These are phyloP conservation scores for Luscinia megarhynchos DNA, from an alignment of 2,797 vertebrate species.

Conservation along the genomic window DNA sequence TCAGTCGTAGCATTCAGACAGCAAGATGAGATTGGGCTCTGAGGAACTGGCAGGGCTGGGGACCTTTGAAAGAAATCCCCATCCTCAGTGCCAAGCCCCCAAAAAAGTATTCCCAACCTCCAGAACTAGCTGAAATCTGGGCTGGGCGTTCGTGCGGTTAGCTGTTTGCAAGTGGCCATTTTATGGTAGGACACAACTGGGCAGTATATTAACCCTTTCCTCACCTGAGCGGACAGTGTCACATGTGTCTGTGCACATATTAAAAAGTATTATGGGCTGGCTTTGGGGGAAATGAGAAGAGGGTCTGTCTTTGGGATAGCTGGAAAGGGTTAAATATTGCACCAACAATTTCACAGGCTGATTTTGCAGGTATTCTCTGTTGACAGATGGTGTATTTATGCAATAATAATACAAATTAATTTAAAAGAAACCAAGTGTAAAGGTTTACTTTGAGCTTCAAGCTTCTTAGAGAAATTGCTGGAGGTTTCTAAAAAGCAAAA, in stretches of 20 bases:
- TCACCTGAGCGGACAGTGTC: constrained; percentile 50
- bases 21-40: constrained; percentile 73
- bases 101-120: constrained; percentile 2
- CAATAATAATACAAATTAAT: constrained; percentile 37
- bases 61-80: constrained; percentile 66
- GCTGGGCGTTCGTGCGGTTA: constrained; percentile 94
- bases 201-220: constrained; percentile 80
- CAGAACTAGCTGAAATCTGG: constrained; percentile 81
- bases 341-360: constrained; percentile 45
- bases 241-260: constrained; percentile 48
- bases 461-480: constrained; percentile 19
- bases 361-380: constrained; percentile 54
- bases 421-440: constrained; percentile 55
- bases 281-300: constrained; percentile 46
- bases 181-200: constrained; percentile 82
- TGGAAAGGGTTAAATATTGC: constrained; percentile 81
- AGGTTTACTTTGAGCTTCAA: constrained; percentile 56
- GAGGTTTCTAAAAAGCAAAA: constrained; percentile 21
- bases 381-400: constrained; percentile 67
- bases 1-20: constrained; percentile 76
- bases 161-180: constrained; percentile 97
- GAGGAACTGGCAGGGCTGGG: constrained; percentile 67
- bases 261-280: constrained; percentile 40
- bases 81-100: background rate
- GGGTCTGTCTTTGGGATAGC: constrained; percentile 68